These are phyloP conservation scores for Enteromius radiatus DNA, from an alignment of 2,797 vertebrate species.

Conservation along the genomic window DNA sequence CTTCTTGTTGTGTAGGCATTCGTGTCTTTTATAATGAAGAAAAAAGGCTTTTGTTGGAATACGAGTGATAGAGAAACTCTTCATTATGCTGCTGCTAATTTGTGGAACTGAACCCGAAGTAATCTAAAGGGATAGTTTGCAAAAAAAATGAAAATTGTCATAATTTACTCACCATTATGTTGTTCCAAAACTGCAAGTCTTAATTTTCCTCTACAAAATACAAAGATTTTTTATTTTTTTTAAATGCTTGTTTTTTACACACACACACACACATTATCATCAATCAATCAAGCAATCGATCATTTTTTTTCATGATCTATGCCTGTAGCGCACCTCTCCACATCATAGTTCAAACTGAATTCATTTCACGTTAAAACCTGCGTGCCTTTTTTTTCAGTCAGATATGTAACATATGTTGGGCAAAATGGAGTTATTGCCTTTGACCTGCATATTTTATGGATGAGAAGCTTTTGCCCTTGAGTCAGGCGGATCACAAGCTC, in stretches of 20 bases:
- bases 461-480: slow-evolving; percentile 55
- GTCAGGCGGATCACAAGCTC: slow-evolving; percentile 59
- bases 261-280: too few relatives aligned
- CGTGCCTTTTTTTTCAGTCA: slow-evolving; percentile 21
- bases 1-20: slow-evolving; percentile 5
- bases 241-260: background rate
- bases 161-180: background rate
- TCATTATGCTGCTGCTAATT: background rate
- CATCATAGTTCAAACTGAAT: background rate
- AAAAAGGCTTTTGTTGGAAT: slow-evolving; percentile 19
- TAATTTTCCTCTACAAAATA: background rate
- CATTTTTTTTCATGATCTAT: background rate
- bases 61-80: background rate
- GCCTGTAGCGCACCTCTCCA: background rate
- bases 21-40: slow-evolving; percentile 13
- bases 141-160: background rate
- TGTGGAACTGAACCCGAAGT: slow-evolving; percentile 4
- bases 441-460: slow-evolving; percentile 63
- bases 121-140: background rate
- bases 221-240: background rate
- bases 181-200: background rate
- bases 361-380: slow-evolving; percentile 23
- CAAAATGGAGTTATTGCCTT: slow-evolving; percentile 51
- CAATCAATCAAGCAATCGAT: background rate
- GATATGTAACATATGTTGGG: slow-evolving; percentile 49